phyloP scores from a whole-genome alignment of 2,888 invertebrate species.

The Zygogramma bicolorata region DNA sequence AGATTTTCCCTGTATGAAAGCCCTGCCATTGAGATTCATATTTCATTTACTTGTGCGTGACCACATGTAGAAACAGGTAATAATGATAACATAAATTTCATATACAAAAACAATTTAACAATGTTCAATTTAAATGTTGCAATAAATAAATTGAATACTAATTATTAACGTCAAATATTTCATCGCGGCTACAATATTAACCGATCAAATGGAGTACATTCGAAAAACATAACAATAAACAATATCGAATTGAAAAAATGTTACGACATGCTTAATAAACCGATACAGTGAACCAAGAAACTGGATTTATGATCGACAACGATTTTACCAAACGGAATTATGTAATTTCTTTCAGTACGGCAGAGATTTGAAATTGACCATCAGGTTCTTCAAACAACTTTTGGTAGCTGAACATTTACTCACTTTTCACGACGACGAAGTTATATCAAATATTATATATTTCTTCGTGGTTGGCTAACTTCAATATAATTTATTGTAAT shows the following conservation, averaged over 20 bases:
- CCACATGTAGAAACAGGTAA: slow-evolving; percentile 3
- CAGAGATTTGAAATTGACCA: not conserved
- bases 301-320: slow-evolving; percentile 21
- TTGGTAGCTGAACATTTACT: no score
- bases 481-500: no score
- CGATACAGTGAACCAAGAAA: slow-evolving; percentile 13
- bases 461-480: no score
- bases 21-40: not conserved
- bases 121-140: slow-evolving; percentile 3
- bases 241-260: slow-evolving; percentile 22
- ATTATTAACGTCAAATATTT: slow-evolving; percentile 1
- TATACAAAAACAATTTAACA: not conserved
- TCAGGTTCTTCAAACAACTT: no score
- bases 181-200: not conserved
- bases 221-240: slow-evolving; percentile 22
- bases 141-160: slow-evolving; percentile 11
- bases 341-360: slow-evolving; percentile 17
- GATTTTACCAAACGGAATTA: not conserved
- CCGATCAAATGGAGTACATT: slow-evolving; percentile 6
- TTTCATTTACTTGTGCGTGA: not conserved
- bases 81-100: slow-evolving; percentile 3
- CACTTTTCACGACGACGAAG: no score
- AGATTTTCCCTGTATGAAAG: not conserved
- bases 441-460: no score
- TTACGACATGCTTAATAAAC: slow-evolving; percentile 26